A percentile compares a stretch with the other conserved stretches of the same genome.
Evolutionary conservation across 2,888 invertebrate genomes (phyloP).

Genomic region (Antitype chi): DNA sequence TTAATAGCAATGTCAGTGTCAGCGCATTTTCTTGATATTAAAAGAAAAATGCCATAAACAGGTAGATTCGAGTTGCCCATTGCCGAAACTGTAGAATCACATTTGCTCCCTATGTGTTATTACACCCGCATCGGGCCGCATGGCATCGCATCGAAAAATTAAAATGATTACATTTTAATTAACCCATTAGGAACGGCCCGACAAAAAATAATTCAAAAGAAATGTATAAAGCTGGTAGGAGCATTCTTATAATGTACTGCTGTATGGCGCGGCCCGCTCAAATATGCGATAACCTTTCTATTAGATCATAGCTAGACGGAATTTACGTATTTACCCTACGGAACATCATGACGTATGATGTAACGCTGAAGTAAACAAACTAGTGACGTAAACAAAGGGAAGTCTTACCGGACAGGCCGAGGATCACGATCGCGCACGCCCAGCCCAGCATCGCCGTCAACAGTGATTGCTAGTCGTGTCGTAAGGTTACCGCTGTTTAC

Average conservation of each 20-base stretch:
- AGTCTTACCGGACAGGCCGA: constrained; percentile 75
- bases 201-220: background rate
- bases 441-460: constrained; percentile 62
- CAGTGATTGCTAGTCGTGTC: constrained; percentile 55
- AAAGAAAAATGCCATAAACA: background rate
- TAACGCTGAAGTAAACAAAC: constrained; percentile 28
- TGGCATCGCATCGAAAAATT: background rate
- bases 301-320: background rate
- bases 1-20: background rate
- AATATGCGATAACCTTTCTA: background rate
- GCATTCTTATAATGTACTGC: background rate
- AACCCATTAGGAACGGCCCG: too few species aligned
- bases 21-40: background rate
- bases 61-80: background rate
- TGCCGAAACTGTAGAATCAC: background rate
- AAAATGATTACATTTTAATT: too few species aligned
- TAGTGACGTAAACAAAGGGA: constrained; percentile 25
- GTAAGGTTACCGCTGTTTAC: constrained; percentile 72
- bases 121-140: too few species aligned
- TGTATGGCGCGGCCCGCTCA: too few species aligned
- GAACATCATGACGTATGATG: background rate
- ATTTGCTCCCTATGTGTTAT: background rate
- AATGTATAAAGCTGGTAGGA: background rate
- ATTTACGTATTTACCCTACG: background rate
- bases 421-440: constrained; percentile 64